Conservation (phyloP, 2,888 invertebrate genomes). For the Eristalinus sepulchralis region DNA sequence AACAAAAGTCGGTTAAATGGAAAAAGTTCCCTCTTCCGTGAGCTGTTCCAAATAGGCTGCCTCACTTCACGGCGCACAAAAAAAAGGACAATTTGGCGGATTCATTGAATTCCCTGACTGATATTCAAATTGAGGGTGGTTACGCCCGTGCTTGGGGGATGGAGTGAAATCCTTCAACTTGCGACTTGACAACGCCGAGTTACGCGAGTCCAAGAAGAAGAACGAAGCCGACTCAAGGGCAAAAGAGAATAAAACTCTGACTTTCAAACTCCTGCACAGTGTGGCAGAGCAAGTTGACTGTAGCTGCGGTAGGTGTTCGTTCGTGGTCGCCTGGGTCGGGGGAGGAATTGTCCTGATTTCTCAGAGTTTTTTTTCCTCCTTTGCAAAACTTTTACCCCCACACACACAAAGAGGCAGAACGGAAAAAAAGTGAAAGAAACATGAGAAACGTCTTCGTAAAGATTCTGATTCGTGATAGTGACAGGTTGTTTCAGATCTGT, state of each 20-base stretch:
- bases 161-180: constrained; percentile 61
- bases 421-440: not conserved
- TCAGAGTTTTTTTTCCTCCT: not conserved
- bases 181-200: constrained; percentile 40
- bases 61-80: constrained; percentile 39
- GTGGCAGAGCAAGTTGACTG: constrained; percentile 56
- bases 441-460: constrained; percentile 47
- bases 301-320: constrained; percentile 60
- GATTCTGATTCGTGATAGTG: constrained; percentile 60
- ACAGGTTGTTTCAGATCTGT: constrained; percentile 67
- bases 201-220: constrained; percentile 1
- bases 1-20: constrained; percentile 69
- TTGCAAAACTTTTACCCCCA: constrained; percentile 24
- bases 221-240: constrained; percentile 23
- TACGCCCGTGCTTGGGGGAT: not conserved
- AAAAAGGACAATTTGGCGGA: constrained; percentile 66
- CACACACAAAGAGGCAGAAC: not conserved
- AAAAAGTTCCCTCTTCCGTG: constrained; percentile 66
- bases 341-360: not conserved
- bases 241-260: constrained; percentile 28
- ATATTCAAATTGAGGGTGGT: constrained; percentile 61
- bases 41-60: constrained; percentile 71
- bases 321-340: constrained; percentile 35
- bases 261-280: constrained; percentile 64
- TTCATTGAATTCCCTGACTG: constrained; percentile 66